These are phyloP conservation scores for Glomeris marginata DNA, from an alignment of 2,888 invertebrate species.

Conservation along the genomic window DNA sequence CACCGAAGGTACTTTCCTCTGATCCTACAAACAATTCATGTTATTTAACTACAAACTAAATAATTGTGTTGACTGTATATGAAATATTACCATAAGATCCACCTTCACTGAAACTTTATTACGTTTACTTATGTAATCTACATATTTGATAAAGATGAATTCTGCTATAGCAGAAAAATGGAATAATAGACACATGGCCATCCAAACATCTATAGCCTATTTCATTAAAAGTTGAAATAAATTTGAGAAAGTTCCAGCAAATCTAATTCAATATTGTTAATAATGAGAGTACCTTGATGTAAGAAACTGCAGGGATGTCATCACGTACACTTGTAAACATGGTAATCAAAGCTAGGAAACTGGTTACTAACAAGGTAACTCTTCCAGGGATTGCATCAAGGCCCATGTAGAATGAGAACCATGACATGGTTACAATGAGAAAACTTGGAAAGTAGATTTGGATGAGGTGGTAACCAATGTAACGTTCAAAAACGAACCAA, in stretches of 20 bases:
- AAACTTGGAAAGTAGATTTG: conserved; percentile 74
- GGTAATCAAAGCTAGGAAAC: conserved; percentile 67
- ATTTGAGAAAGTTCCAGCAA: no score
- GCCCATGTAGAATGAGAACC: conserved; percentile 78
- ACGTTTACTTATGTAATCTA: conserved; percentile 47
- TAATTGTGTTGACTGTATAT: not conserved
- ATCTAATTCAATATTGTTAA: no score
- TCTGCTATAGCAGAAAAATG: conserved; percentile 69
- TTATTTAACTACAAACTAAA: no score
- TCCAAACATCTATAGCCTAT: conserved; percentile 73
- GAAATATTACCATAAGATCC: conserved; percentile 24
- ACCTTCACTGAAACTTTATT: no score
- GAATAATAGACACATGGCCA: conserved; percentile 77
- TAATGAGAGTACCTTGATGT: conserved; percentile 76
- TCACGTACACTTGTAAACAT: conserved; percentile 70
- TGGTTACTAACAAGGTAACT: conserved; percentile 63
- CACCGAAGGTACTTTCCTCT: conserved; percentile 38
- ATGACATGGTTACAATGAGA: conserved; percentile 64
- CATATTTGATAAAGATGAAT: conserved; percentile 66
- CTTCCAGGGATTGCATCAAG: conserved; percentile 69
- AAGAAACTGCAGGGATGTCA: conserved; percentile 72
- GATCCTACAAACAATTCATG: no score
- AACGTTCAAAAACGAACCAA: conserved; percentile 63
- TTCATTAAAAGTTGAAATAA: no score
- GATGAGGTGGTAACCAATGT: conserved; percentile 69